Conservation (phyloP, 2,797 vertebrate species). For the Sardinella longiceps region DNA sequence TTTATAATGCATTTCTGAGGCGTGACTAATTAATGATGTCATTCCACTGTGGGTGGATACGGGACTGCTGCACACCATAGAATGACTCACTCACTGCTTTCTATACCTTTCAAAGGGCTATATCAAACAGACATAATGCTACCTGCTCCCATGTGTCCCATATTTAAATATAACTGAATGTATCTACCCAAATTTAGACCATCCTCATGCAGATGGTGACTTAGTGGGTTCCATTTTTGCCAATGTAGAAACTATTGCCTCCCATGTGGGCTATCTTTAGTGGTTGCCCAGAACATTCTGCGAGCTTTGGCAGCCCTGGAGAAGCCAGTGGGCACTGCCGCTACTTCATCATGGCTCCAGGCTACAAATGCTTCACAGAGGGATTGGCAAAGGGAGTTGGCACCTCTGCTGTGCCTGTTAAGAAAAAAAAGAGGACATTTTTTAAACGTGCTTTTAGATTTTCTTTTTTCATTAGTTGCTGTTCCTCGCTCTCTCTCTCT, state of each 20-base stretch:
- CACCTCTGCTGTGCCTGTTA: not conserved
- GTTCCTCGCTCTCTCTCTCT: not conserved
- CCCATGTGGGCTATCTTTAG: slow-evolving; percentile 21
- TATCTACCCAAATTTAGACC: not conserved
- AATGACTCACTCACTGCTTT: not conserved
- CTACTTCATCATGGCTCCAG: not conserved
- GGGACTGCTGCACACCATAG: not conserved
- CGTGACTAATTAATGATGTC: not conserved
- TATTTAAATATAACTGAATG: not conserved
- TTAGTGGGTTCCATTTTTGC: not conserved
- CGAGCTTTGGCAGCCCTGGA: not conserved
- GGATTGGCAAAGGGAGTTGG: not conserved
- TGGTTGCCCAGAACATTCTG: slow-evolving; percentile 11
- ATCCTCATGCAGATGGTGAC: not conserved
- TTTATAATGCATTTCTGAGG: not conserved
- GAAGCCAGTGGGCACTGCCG: not conserved
- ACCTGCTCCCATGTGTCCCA: not conserved
- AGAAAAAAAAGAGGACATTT: not conserved
- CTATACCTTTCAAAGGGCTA: not conserved
- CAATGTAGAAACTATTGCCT: not conserved
- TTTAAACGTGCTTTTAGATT: not conserved
- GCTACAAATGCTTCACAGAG: not conserved
- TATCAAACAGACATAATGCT: not conserved
- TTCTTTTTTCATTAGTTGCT: not conserved
- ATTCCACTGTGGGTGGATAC: not conserved